These are phyloP conservation scores for Cyprinodon tularosa DNA, from an alignment of 2,113 vertebrate genomes.

Conservation along the genomic window DNA sequence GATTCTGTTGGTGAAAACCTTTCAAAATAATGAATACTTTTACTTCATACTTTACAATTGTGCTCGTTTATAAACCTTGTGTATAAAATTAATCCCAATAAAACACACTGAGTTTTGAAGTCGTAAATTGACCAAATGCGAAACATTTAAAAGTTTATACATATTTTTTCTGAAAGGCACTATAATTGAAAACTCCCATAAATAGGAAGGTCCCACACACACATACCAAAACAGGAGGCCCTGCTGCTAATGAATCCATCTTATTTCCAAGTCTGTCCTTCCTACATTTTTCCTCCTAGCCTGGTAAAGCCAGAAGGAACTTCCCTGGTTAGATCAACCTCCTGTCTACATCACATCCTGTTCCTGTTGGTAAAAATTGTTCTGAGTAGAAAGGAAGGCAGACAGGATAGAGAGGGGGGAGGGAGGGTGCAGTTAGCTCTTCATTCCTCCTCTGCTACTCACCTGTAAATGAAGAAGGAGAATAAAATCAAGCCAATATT, in stretches of 20 bases:
- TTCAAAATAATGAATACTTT: background rate
- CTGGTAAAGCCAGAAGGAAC: slow-evolving; percentile 58
- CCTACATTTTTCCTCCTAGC: slow-evolving; percentile 47
- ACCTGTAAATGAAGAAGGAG: slow-evolving; percentile 44
- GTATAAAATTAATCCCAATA: background rate
- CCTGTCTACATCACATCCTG: slow-evolving; percentile 70
- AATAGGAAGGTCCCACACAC: slow-evolving; percentile 36
- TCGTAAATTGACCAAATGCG: background rate
- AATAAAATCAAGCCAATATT: too few relatives aligned
- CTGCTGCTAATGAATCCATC: slow-evolving; percentile 32
- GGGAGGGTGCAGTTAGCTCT: slow-evolving; percentile 25
- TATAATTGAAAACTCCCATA: slow-evolving; percentile 31
- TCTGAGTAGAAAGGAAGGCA: slow-evolving; percentile 65
- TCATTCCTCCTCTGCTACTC: slow-evolving; percentile 60
- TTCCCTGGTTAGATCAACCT: slow-evolving; percentile 65
- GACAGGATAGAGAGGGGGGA: slow-evolving; percentile 46
- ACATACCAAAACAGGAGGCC: slow-evolving; percentile 51
- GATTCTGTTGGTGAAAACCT: background rate
- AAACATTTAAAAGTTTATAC: background rate
- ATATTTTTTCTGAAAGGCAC: background rate
- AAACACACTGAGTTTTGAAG: background rate
- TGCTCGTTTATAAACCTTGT: background rate
- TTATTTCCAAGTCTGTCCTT: slow-evolving; percentile 49
- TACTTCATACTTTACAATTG: background rate
- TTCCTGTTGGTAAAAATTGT: slow-evolving; percentile 71